Conservation (phyloP, 2,113 vertebrate genomes). For the Strigops habroptila region DNA sequence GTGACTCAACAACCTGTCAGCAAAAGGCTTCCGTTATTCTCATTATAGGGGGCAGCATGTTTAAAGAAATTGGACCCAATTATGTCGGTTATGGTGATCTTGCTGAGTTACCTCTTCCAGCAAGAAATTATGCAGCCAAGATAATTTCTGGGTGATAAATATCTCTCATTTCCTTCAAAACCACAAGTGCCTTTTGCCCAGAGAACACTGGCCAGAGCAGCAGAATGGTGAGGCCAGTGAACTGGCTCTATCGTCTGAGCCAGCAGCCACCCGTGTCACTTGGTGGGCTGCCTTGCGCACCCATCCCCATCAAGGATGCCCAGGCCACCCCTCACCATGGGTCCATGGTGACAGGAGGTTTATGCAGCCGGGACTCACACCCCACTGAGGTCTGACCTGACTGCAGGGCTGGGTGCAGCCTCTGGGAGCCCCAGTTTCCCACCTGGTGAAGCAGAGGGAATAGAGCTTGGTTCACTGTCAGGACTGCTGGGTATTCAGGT, state of each 20-base stretch:
- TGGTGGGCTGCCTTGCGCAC: neutral
- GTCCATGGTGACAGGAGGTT: neutral
- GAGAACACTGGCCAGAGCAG: neutral
- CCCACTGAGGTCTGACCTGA: neutral
- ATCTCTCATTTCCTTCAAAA: neutral
- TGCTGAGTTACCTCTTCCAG: neutral
- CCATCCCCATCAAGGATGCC: accelerated
- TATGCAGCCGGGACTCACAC: neutral
- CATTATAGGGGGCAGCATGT: neutral
- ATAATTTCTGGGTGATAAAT: neutral
- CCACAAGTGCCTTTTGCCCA: neutral
- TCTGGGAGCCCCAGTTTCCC: neutral
- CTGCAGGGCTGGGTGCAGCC: neutral
- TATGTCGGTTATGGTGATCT: neutral
- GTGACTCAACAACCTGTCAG: constrained; percentile 6
- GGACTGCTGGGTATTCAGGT: neutral
- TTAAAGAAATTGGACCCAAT: constrained; percentile 6
- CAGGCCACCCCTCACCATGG: neutral
- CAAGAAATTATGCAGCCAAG: neutral
- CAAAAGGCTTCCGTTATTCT: neutral
- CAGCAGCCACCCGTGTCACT: neutral
- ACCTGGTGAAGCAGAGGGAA: neutral
- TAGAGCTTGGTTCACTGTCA: neutral
- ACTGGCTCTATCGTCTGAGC: neutral
- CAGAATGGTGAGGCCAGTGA: neutral